These are phyloP conservation scores for Microctonus brassicae DNA, from an alignment of 2,888 invertebrate species.

Conservation along the genomic window DNA sequence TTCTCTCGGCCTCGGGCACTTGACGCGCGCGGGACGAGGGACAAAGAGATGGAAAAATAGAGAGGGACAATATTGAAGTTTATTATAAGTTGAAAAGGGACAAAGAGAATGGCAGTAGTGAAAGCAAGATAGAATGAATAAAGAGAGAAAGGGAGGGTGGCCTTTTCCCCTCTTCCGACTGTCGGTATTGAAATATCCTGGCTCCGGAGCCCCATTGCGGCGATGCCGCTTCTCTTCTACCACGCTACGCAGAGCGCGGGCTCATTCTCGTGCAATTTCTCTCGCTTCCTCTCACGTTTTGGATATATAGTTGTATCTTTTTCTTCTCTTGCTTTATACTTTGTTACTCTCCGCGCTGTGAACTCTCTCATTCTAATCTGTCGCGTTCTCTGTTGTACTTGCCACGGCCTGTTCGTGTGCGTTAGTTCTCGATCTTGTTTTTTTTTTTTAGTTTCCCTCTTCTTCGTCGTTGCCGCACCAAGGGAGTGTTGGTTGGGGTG, in stretches of 20 bases:
- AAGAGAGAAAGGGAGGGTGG: constrained; percentile 28
- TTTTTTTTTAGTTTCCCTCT: background rate
- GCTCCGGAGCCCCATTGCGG: constrained; percentile 58
- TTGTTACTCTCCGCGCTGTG: background rate
- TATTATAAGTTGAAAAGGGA: constrained; percentile 2
- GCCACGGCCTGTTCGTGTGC: background rate
- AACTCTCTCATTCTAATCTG: constrained; percentile 32
- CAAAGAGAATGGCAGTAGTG: background rate
- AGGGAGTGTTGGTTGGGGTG: background rate
- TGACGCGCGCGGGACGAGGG: constrained; percentile 27
- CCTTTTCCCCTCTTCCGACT: constrained; percentile 45
- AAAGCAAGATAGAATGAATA: background rate
- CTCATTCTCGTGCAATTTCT: background rate
- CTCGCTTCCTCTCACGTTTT: background rate
- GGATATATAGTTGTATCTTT: no score
- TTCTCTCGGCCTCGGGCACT: constrained; percentile 36
- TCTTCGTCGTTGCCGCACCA: background rate
- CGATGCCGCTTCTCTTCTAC: constrained; percentile 60
- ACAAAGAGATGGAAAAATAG: constrained; percentile 15
- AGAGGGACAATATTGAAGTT: constrained; percentile 5
- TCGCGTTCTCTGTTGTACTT: background rate
- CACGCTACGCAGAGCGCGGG: constrained; percentile 39
- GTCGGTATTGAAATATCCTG: constrained; percentile 56
- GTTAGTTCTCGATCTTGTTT: background rate
- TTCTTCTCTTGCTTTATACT: constrained; percentile 6